Evolutionary conservation across 2,797 vertebrate genomes (phyloP).

Genomic region (Tokudaia tokunoshimensis): DNA sequence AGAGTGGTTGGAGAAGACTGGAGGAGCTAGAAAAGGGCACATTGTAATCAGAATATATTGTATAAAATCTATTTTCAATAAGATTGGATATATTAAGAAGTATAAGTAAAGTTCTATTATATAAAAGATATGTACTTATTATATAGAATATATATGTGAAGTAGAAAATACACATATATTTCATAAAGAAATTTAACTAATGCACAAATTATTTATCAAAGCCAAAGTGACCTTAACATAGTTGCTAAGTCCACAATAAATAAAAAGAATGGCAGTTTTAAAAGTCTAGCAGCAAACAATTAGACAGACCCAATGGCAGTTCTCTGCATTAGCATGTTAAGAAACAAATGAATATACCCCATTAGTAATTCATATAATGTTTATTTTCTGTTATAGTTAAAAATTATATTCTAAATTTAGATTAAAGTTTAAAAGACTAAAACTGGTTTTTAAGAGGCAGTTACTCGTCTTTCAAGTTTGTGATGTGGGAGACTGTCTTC

Average conservation of each 20-base stretch:
- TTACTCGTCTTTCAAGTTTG: not conserved
- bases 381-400: not conserved
- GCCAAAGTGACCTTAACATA: slow-evolving; percentile 3
- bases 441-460: not conserved
- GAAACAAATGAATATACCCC: not conserved
- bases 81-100: not conserved
- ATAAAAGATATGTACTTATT: not conserved
- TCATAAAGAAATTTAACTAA: not conserved
- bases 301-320: not conserved
- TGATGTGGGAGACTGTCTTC: not conserved
- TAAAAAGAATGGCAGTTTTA: slow-evolving; percentile 3
- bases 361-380: not conserved
- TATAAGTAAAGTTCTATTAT: not conserved
- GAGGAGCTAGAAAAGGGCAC: not conserved
- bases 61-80: not conserved
- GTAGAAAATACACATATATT: not conserved
- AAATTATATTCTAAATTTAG: not conserved
- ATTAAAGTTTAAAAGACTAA: not conserved
- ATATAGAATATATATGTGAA: not conserved
- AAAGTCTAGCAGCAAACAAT: slow-evolving; percentile 5
- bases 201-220: not conserved
- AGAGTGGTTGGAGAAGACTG: not conserved
- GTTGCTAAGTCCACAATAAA: not conserved
- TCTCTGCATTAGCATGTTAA: not conserved
- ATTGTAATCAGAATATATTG: not conserved